Base-by-base conservation (phyloP, 2,113 vertebrate species). In the Erpornis zantholeuca region DNA sequence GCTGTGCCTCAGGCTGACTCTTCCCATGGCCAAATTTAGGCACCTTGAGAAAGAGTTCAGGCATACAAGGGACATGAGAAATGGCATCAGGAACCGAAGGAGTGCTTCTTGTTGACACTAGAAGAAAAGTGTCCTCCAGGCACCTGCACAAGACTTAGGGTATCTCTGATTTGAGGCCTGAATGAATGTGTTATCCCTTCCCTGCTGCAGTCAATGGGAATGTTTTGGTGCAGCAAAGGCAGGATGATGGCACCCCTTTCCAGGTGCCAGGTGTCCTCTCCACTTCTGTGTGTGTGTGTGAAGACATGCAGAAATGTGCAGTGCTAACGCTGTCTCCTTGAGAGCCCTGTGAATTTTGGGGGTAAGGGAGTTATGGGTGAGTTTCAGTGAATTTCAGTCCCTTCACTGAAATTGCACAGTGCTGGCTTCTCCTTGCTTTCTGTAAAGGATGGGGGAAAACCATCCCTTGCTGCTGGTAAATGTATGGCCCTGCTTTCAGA, bases 271-370 rank as follows among this genome's bases (percentile, higher is more conserved):
- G 33, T n/a, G 19, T 49, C 21, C 19, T 69, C 56, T 65, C 25
- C 6, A 0, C n/a, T 42, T 35, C 47, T 28, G 7, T 18, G 4
- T 9, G 15, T 0, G 0, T 3, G 2, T 2, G 6, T 17, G 63
- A 0, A 44, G 56, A 35, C 5, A 7, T 1, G 17, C 31, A 88
- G 24, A 64, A 82, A 45, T 54, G 29, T 9, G 3, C 16, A 13
- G 15, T 28, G 65, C 11, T 53, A 35, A 60, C 18, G 22, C 25
- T 13, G 7, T 27, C 33, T 2, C 44, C 61, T 52, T 17, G 17
- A 65, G 36, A 6, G 1, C 12, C 38, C 56, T 59, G 12, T 15
- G 49, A 59, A 33, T 42, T 49, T 22, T 14, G 12, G 11, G 33
- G 6, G 2, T 15, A 29, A 44, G 8, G 3, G 5, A 6, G 4